Evolutionary conservation across 2,797 vertebrate genomes (phyloP).

Genomic region (Acanthopagrus latus): DNA sequence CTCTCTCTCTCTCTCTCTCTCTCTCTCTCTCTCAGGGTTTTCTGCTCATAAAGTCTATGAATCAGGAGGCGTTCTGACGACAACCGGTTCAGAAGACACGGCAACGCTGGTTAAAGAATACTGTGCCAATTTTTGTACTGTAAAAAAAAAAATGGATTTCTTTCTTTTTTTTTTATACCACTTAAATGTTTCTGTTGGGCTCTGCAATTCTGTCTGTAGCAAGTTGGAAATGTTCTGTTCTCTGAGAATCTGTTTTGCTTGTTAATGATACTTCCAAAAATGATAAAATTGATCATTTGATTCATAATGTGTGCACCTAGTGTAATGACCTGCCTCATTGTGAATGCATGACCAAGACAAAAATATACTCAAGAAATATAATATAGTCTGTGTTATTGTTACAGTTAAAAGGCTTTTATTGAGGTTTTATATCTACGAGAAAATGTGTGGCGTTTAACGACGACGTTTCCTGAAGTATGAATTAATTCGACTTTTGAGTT

Average conservation of each 20-base stretch:
- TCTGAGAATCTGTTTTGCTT: constrained; percentile 76
- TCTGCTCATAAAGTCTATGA: constrained; percentile 82
- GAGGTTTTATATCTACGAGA: constrained; percentile 69
- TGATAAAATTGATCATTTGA: constrained; percentile 69
- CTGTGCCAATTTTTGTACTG: constrained; percentile 88
- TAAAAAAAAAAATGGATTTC: constrained; percentile 67
- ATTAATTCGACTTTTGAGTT: constrained; percentile 33
- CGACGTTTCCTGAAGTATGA: constrained; percentile 42
- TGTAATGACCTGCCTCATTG: constrained; percentile 84
- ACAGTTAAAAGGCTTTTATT: constrained; percentile 74
- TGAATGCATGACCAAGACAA: constrained; percentile 85
- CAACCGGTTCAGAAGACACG: constrained; percentile 58
- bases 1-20: constrained; percentile 37
- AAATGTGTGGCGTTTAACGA: constrained; percentile 40
- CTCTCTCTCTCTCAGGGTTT: constrained; percentile 81
- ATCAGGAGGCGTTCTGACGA: constrained; percentile 49
- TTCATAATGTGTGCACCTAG: constrained; percentile 79
- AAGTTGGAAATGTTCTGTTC: constrained; percentile 81
- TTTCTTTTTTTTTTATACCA: constrained; percentile 73
- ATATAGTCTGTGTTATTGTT: constrained; percentile 82
- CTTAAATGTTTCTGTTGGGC: constrained; percentile 76
- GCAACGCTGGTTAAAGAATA: constrained; percentile 80
- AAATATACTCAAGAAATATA: constrained; percentile 79
- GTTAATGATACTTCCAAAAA: constrained; percentile 79
- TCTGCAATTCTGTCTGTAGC: constrained; percentile 82